These are phyloP conservation scores for Chamaedrilus cognettii DNA, from an alignment of 2,888 invertebrate species.

Conservation along the genomic window DNA sequence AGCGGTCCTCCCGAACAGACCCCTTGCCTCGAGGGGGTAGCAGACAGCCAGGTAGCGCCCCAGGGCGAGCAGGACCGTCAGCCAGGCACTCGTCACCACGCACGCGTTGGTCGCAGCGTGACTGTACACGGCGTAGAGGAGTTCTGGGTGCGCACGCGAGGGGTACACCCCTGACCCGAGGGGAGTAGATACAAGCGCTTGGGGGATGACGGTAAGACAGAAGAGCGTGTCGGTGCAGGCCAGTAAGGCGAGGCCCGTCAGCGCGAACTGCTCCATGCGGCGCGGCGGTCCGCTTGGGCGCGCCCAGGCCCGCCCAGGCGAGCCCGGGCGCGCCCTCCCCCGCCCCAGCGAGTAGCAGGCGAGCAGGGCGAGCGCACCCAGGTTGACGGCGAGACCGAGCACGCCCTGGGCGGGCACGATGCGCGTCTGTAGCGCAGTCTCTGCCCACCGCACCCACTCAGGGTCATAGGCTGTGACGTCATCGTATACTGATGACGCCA, in stretches of 20 bases:
- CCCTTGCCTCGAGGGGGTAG: conserved; percentile 54
- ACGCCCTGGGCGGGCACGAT: not conserved
- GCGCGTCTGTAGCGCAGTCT: too few relatives aligned
- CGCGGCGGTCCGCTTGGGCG: not conserved
- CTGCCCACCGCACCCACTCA: too few relatives aligned
- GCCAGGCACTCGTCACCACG: conserved; percentile 54
- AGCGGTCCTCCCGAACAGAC: conserved; percentile 49
- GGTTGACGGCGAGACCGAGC: not conserved
- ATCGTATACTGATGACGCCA: too few relatives aligned
- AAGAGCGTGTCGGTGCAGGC: not conserved
- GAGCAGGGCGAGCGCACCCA: not conserved
- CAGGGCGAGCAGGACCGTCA: conserved; percentile 55
- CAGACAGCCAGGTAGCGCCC: conserved; percentile 56
- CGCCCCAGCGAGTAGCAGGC: not conserved
- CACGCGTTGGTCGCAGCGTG: conserved; percentile 52
- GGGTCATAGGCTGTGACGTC: too few relatives aligned
- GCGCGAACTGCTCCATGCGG: not conserved
- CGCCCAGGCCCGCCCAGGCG: too few relatives aligned
- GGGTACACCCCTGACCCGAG: too few relatives aligned
- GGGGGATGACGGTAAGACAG: not conserved
- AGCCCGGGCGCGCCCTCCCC: too few relatives aligned
- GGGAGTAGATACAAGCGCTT: not conserved
- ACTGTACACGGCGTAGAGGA: conserved; percentile 46
- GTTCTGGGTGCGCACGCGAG: too few relatives aligned
- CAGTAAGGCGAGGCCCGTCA: not conserved